These are phyloP conservation scores for Onychomys arenicola DNA, from an alignment of 2,797 vertebrate species.

Conservation along the genomic window DNA sequence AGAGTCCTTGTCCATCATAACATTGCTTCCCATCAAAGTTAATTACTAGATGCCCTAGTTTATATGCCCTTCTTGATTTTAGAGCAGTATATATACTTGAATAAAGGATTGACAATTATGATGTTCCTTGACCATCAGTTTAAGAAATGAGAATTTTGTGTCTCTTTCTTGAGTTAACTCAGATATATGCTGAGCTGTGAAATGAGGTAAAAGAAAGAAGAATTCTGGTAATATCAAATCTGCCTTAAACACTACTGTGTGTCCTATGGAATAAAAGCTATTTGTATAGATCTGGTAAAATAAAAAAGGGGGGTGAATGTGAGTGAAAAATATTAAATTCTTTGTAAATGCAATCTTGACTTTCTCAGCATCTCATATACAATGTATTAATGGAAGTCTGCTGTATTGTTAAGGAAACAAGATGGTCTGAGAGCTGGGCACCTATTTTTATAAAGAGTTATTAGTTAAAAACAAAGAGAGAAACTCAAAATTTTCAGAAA, in stretches of 20 bases:
- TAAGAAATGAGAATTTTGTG: neutral
- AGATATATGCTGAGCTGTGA: neutral
- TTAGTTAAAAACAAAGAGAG: neutral
- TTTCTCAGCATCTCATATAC: neutral
- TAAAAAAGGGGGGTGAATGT: neutral
- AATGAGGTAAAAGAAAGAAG: neutral
- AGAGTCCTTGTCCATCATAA: neutral
- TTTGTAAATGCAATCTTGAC: neutral
- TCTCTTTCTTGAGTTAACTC: neutral
- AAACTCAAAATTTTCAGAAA: neutral
- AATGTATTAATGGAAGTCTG: neutral
- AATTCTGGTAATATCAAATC: neutral
- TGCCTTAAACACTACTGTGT: neutral
- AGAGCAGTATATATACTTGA: neutral
- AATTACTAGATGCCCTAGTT: neutral
- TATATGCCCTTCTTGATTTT: neutral
- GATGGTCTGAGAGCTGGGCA: neutral
- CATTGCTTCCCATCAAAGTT: neutral
- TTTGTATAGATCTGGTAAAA: neutral
- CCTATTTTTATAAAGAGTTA: neutral
- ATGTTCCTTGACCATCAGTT: neutral
- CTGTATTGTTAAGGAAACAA: neutral
- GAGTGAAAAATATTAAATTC: neutral
- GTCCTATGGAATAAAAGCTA: neutral
- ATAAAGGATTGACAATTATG: neutral